These are phyloP conservation scores for Apodemus sylvaticus DNA, from an alignment of 2,113 vertebrate genomes.

Conservation along the genomic window DNA sequence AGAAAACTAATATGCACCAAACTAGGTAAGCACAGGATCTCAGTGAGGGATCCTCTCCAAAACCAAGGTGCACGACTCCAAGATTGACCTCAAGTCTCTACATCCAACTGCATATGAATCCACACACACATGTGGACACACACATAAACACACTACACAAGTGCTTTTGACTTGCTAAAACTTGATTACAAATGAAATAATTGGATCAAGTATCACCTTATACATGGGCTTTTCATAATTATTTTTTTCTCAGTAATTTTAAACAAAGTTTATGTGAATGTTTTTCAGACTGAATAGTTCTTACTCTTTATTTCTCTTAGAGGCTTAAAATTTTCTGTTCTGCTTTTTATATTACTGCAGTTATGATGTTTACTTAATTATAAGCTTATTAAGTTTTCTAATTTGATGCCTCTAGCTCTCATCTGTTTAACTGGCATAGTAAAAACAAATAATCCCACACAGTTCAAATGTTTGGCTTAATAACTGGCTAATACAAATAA, in stretches of 20 bases:
- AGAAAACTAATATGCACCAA: background rate
- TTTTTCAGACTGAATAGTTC: background rate
- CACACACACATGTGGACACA: background rate
- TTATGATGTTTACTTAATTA: background rate
- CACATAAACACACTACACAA: background rate
- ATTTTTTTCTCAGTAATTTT: background rate
- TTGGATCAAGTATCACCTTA: background rate
- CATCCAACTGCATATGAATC: background rate
- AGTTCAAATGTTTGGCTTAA: background rate
- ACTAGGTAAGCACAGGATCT: background rate
- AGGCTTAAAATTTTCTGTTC: slow-evolving; percentile 45
- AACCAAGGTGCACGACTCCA: background rate
- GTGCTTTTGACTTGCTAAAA: background rate
- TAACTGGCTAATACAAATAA: background rate
- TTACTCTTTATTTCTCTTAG: background rate
- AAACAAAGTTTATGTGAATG: slow-evolving; percentile 15
- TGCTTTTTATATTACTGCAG: slow-evolving; percentile 41
- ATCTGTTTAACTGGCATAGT: background rate
- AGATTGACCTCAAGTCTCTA: background rate
- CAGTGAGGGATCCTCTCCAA: background rate
- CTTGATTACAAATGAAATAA: background rate
- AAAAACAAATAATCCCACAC: background rate
- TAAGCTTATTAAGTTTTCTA: background rate
- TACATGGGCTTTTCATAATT: background rate
- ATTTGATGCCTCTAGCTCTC: background rate